Conservation (phyloP, 2,113 vertebrate genomes). For the Pituophis catenifer region DNA sequence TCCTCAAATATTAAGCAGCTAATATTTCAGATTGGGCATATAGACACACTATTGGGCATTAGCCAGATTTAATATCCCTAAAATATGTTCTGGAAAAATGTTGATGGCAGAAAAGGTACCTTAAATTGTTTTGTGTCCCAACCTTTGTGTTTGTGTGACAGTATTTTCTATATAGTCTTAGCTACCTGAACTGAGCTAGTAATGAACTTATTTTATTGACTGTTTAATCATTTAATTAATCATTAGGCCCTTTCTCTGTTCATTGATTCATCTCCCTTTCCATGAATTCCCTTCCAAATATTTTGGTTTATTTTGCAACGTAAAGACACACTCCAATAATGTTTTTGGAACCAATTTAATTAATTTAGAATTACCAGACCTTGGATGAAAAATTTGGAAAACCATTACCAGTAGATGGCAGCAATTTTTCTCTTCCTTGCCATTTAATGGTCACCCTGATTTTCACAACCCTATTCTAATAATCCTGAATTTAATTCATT, state of each 20-base stretch:
- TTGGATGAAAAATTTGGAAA: not conserved
- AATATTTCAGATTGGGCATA: not conserved
- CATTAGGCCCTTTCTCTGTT: not conserved
- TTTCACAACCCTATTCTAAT: not conserved
- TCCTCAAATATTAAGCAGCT: not conserved
- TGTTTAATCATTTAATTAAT: not conserved
- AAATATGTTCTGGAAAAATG: not conserved
- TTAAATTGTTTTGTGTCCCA: not conserved
- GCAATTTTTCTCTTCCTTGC: not conserved
- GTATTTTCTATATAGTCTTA: not conserved
- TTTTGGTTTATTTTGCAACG: not conserved
- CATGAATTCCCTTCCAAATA: not conserved
- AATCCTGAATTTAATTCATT: not conserved
- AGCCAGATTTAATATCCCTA: not conserved
- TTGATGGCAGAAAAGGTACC: not conserved
- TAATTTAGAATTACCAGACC: not conserved
- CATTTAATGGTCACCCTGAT: not conserved
- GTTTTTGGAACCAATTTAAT: not conserved
- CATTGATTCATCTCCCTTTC: not conserved
- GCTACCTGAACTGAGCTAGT: not conserved
- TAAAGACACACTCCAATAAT: not conserved
- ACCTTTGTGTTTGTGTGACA: not conserved
- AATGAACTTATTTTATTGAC: not conserved
- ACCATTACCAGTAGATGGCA: not conserved
- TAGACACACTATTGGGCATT: not conserved